Evolutionary conservation across 2,113 vertebrate species (phyloP).

Genomic region (Embiotoca jacksoni): DNA sequence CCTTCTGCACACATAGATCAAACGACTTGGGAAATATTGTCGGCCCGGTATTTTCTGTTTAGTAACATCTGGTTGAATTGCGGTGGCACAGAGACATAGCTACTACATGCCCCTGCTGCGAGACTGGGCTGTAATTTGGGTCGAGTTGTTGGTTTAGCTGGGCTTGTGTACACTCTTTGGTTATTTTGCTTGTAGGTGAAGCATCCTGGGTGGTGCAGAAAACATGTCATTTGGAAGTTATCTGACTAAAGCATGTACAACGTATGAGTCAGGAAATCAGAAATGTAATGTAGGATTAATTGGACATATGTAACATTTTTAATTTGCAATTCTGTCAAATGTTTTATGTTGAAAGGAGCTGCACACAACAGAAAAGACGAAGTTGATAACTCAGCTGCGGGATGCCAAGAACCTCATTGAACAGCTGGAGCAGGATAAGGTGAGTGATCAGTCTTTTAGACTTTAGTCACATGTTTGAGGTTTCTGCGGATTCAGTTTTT

Average conservation of each 20-base stretch:
- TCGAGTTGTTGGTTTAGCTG: slow-evolving; percentile 68
- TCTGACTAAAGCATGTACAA: neutral
- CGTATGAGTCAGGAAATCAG: neutral
- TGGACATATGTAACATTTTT: neutral
- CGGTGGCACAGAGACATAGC: slow-evolving; percentile 30
- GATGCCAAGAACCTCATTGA: slow-evolving; percentile 98
- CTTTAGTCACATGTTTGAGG: slow-evolving; percentile 16
- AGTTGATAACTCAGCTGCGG: slow-evolving; percentile 94
- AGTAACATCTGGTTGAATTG: slow-evolving; percentile 38
- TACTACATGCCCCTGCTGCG: slow-evolving; percentile 50
- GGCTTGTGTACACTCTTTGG: slow-evolving; percentile 38
- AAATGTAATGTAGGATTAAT: neutral
- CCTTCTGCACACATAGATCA: slow-evolving; percentile 1
- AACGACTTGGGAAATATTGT: neutral
- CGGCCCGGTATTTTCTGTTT: slow-evolving; percentile 38
- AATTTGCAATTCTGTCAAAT: slow-evolving; percentile 13
- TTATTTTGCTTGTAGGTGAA: slow-evolving; percentile 57
- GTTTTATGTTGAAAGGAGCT: slow-evolving; percentile 87
- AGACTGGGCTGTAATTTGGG: slow-evolving; percentile 72
- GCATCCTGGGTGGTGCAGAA: slow-evolving; percentile 62
- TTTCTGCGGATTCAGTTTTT: neutral
- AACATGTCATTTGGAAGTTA: slow-evolving; percentile 50
- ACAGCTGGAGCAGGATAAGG: slow-evolving; percentile 99
- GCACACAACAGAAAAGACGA: slow-evolving; percentile 95
- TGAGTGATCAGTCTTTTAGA: slow-evolving; percentile 60